phyloP scores from a whole-genome alignment of 53 echinoderm and acorn worm genomes.

The Hippasteria phrygiana region DNA sequence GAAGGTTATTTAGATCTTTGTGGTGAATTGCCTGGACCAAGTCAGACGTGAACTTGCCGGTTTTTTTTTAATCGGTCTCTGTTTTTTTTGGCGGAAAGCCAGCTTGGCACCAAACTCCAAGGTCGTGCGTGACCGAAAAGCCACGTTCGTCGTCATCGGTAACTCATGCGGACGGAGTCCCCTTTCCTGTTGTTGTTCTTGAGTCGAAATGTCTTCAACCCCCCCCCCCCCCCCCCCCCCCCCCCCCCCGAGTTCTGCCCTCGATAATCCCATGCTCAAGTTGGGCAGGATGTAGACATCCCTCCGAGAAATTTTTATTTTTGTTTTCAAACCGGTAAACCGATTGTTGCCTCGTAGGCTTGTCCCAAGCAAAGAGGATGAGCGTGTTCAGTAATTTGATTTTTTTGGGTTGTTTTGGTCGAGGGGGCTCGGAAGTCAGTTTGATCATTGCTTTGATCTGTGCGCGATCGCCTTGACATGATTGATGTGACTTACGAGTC shows the following conservation, averaged over 20 bases:
- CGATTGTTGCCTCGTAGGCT: neutral
- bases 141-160: neutral
- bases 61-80: neutral
- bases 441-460: slow-evolving; percentile 6
- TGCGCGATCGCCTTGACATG: neutral
- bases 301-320: neutral
- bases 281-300: neutral
- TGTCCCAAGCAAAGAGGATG: neutral
- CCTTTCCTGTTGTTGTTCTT: slow-evolving; percentile 27
- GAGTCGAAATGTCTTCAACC: neutral
- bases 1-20: neutral
- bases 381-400: neutral
- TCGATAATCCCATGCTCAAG: too few relatives aligned
- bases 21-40: neutral
- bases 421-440: neutral
- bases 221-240: too few relatives aligned
- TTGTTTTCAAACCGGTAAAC: neutral
- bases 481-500: slow-evolving; percentile 13
- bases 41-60: slow-evolving; percentile 12
- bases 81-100: neutral
- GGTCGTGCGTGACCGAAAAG: neutral
- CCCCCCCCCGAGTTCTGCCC: neutral
- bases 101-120: neutral
- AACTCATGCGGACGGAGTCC: neutral
- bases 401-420: neutral